Percentiles rank a stretch among this genome's conserved stretches.
phyloP scores from a whole-genome alignment of 2,888 invertebrate genomes.

The Xanthia icteritia region DNA sequence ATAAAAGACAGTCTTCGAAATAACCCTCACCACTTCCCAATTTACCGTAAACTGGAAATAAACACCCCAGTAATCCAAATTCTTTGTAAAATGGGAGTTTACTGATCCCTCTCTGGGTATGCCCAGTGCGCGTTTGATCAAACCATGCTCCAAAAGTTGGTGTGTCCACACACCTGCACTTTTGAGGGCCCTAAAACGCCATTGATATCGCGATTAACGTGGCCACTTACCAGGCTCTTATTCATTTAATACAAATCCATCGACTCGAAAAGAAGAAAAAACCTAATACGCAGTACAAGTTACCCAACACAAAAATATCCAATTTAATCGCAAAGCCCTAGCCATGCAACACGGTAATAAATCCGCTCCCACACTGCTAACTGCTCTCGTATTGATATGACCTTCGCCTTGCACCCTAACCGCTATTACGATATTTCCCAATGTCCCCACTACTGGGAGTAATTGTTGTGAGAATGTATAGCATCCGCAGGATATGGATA shows the following conservation, averaged over 20 bases:
- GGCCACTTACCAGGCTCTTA: not conserved
- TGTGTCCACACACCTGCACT: not conserved
- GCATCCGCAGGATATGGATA: constrained; percentile 15
- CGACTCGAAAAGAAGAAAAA: not conserved
- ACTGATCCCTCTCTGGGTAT: not conserved
- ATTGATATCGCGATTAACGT: not conserved
- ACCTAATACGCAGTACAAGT: not conserved
- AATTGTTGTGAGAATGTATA: constrained; percentile 50
- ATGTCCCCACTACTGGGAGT: constrained; percentile 15
- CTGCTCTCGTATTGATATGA: constrained; percentile 52
- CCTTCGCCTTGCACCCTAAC: constrained; percentile 61
- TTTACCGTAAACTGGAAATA: not conserved
- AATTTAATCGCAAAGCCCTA: not conserved
- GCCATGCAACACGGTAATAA: constrained; percentile 3
- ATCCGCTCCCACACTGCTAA: constrained; percentile 21
- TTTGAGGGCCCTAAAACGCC: not conserved
- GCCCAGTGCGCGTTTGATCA: not conserved
- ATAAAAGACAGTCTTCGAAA: not conserved
- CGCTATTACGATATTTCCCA: constrained; percentile 36
- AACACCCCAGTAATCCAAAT: too few species aligned
- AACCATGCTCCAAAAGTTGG: not conserved
- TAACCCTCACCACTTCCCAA: not conserved
- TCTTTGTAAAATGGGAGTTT: not conserved
- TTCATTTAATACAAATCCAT: not conserved
- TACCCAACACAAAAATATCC: not conserved